These are phyloP conservation scores for Aricia agestis DNA, from an alignment of 1,140 invertebrate genomes.

Conservation along the genomic window DNA sequence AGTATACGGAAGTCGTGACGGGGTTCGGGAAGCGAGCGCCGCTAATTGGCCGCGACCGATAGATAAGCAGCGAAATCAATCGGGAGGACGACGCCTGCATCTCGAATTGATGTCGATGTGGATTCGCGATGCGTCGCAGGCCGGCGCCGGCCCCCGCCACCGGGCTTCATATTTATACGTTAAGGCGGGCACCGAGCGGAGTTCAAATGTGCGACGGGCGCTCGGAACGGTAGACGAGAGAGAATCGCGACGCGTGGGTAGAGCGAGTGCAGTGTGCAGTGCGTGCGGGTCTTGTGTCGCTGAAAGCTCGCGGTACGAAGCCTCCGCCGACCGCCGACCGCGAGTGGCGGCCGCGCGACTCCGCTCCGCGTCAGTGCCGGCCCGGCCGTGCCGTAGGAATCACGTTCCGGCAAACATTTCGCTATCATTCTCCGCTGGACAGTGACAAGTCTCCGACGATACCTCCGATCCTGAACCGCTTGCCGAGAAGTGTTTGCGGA, in stretches of 20 bases:
- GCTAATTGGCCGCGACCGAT: conserved; percentile 69
- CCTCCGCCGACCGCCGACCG: conserved; percentile 38
- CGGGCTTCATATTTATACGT: conserved; percentile 72
- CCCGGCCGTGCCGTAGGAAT: conserved; percentile 69
- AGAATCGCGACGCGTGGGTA: conserved; percentile 67
- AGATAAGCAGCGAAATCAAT: conserved; percentile 72
- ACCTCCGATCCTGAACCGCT: conserved; percentile 30
- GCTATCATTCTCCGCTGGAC: conserved; percentile 51
- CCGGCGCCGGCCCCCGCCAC: conserved; percentile 68
- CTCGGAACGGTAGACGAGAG: conserved; percentile 70
- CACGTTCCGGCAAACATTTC: conserved; percentile 51
- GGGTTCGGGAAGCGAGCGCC: conserved; percentile 45
- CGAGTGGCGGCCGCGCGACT: conserved; percentile 55
- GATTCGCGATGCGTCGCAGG: conserved; percentile 67
- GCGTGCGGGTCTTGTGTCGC: conserved; percentile 70
- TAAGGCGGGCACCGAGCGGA: conserved; percentile 68
- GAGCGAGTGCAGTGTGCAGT: conserved; percentile 75
- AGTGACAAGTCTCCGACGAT: conserved; percentile 45
- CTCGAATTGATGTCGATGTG: conserved; percentile 70
- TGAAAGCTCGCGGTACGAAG: conserved; percentile 72
- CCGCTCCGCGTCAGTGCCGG: conserved; percentile 66
- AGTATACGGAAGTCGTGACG: conserved; percentile 60
- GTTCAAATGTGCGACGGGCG: conserved; percentile 73
- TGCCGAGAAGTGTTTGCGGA: conserved; percentile 39
- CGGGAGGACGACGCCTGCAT: conserved; percentile 70